Evolutionary conservation across 2,888 invertebrate species (phyloP), one percentile per base, ranked within the genome.

Genomic region (Trichogramma dendrolimi): DNA sequence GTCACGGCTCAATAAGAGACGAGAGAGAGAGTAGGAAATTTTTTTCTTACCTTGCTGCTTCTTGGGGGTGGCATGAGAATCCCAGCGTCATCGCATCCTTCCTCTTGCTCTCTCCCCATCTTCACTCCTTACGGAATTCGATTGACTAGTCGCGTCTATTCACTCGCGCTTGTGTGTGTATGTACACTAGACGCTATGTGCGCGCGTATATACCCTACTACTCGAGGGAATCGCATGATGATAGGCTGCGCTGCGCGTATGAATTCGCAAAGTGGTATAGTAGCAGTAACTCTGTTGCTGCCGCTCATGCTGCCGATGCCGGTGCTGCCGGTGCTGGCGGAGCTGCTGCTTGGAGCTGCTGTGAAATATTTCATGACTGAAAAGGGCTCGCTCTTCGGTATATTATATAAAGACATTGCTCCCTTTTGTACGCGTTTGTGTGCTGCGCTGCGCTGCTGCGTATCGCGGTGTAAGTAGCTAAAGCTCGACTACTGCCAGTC

Each of bases 311-410:
- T 27, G 27, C 27, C 27, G 27, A 27, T 27, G 27, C 27, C 27
- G 27, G 27, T 27, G 27, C 27, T 27, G n/a, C 8, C 46, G 7
- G 46, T 10, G 2, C n/a, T 46, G 46, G 1, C 2, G 46, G 1
- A 2, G n/a, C 8, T 27, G 27, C 27, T 2, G 27, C 27, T 27
- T 27, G 27, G 27, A 27, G 27, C 27, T 27, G 10, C 48, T 60
- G 51, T 40, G 64, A 64, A 64, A 64, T 64, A 64, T 64, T 64
- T 64, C 55, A 64, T 64, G 64, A 61, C 52, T 51, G 58, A 48
- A 14, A 61, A 64, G 61, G 58, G 61, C 44, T 58, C 51, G 55
- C 27, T 48, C 27, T 11, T 48, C 27, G 48, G 11, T 14, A 14
- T 11, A 11, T 5, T 48, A 11, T 11, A n/a, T 14, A 14, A 14